These are phyloP conservation scores for Cynaeus angustus DNA, from an alignment of 2,888 invertebrate genomes.

Conservation along the genomic window DNA sequence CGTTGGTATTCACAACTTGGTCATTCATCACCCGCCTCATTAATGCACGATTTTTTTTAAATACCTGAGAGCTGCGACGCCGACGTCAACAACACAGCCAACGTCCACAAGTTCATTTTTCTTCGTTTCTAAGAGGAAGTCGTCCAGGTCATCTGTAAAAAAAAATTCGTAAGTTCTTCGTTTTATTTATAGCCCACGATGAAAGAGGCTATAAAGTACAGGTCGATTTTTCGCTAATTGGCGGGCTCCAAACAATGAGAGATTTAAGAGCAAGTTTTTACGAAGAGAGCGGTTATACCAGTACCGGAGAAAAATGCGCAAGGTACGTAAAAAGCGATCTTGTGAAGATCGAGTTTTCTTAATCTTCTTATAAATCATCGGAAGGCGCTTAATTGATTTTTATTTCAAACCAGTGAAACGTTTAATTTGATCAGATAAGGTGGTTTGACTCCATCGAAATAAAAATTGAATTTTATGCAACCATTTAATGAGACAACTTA, in stretches of 20 bases:
- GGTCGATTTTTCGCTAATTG: conserved; percentile 30
- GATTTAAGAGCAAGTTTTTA: conserved; percentile 43
- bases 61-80: conserved; percentile 47
- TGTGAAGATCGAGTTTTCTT: conserved; percentile 18
- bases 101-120: conserved; percentile 19
- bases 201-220: neutral
- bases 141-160: conserved; percentile 50
- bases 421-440: conserved; percentile 20
- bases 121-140: neutral
- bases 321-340: conserved; percentile 45
- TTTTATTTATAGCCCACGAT: neutral
- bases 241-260: conserved; percentile 29
- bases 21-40: conserved; percentile 21
- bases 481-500: neutral
- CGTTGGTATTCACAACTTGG: conserved; percentile 4
- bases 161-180: too few relatives aligned
- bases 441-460: too few relatives aligned
- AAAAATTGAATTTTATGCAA: too few relatives aligned
- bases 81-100: conserved; percentile 38
- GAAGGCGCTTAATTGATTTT: conserved; percentile 24
- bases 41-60: conserved; percentile 5
- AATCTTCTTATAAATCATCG: conserved; percentile 36
- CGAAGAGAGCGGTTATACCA: conserved; percentile 47
- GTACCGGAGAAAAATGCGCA: conserved; percentile 34
- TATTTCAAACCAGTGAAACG: conserved; percentile 6